phyloP scores from a whole-genome alignment of 1,140 invertebrate genomes.

The Heliconius hermathena region DNA sequence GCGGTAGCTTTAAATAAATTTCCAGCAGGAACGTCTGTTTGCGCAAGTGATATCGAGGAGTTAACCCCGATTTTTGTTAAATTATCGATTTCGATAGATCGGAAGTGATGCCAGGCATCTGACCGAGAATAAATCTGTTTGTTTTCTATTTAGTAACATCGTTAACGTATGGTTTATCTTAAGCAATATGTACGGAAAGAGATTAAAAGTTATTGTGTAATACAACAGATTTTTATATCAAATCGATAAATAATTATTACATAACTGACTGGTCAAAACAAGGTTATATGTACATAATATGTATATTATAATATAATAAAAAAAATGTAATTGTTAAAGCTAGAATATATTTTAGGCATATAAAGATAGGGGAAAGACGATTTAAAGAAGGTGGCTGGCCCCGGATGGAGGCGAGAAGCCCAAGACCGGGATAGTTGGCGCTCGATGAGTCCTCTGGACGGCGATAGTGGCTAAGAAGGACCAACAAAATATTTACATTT shows the following conservation, averaged over 20 bases:
- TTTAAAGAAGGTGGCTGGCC: too few relatives aligned
- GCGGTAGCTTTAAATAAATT: constrained; percentile 53
- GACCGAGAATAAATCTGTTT: constrained; percentile 57
- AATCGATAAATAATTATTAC: not conserved
- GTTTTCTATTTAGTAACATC: constrained; percentile 47
- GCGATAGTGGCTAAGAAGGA: too few relatives aligned
- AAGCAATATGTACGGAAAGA: not conserved
- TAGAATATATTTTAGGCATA: too few relatives aligned
- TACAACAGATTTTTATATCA: not conserved
- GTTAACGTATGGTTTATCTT: not conserved
- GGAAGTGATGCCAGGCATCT: constrained; percentile 53
- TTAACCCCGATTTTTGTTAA: constrained; percentile 71
- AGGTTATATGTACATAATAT: not conserved
- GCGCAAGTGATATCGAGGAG: constrained; percentile 71
- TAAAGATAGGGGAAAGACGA: too few relatives aligned
- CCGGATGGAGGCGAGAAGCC: too few relatives aligned
- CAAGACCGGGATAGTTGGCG: too few relatives aligned
- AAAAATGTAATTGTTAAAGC: not conserved
- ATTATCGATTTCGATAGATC: constrained; percentile 61
- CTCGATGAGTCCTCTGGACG: too few relatives aligned
- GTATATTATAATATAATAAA: too few relatives aligned
- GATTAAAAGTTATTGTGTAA: not conserved
- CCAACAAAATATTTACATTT: too few relatives aligned
- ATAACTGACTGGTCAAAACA: not conserved
- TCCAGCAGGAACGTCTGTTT: constrained; percentile 49